Conservation (phyloP, 2,113 vertebrate species). For the Loxodonta africana region DNA sequence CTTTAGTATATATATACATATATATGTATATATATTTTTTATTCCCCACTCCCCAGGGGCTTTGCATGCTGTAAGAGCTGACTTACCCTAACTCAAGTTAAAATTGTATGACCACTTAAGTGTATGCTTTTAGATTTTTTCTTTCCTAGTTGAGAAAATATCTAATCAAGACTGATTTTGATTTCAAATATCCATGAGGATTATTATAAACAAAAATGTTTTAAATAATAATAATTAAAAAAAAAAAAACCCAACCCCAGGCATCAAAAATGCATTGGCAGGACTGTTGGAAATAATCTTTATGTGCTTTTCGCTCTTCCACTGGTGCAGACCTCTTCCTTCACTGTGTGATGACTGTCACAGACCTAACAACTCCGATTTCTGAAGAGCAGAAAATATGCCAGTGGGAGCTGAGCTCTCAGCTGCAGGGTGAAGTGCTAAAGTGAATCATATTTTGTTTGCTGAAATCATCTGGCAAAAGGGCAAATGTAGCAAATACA, state of each 20-base stretch:
- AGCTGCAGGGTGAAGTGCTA: background rate
- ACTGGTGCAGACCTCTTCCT: background rate
- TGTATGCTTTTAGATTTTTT: background rate
- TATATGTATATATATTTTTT: background rate
- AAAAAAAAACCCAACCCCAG: background rate
- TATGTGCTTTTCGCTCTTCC: background rate
- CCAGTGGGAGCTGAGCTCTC: background rate
- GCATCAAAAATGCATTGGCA: background rate
- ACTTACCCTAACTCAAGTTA: background rate
- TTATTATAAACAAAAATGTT: constrained; percentile 41
- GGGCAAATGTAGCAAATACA: background rate
- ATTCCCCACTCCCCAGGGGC: background rate
- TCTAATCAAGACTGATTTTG: constrained; percentile 48
- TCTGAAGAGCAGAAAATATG: background rate
- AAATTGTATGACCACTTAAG: background rate
- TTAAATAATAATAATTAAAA: background rate
- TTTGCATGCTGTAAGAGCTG: background rate
- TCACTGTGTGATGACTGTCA: background rate
- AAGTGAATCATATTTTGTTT: constrained; percentile 21
- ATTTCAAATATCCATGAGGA: background rate
- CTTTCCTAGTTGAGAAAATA: background rate
- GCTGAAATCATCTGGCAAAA: constrained; percentile 11
- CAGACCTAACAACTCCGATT: constrained; percentile 19
- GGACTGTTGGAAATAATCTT: background rate
- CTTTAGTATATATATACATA: background rate